These are phyloP conservation scores for Porites rus DNA, from an alignment of 92 coral and sea anemone genomes.

Conservation along the genomic window DNA sequence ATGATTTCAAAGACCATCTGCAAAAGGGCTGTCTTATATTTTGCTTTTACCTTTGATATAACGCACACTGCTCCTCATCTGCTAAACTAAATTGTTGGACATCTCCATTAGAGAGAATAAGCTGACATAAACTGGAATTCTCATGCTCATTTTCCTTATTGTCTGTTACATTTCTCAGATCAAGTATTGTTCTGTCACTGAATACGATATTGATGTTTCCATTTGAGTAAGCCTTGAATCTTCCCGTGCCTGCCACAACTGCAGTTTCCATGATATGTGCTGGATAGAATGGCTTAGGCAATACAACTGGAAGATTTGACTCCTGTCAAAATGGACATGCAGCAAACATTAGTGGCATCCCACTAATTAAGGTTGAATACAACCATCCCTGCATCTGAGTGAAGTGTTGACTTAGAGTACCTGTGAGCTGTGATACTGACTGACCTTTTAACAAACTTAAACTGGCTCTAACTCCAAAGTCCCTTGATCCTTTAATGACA, in stretches of 20 bases:
- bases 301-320: not conserved
- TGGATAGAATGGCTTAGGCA: slow-evolving; percentile 3
- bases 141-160: slow-evolving; percentile 2
- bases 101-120: slow-evolving; percentile 68
- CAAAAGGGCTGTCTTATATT: too few relatives aligned
- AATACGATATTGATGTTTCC: slow-evolving; percentile 81
- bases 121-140: slow-evolving; percentile 41
- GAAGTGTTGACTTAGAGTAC: too few relatives aligned
- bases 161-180: slow-evolving; percentile 40
- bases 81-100: slow-evolving; percentile 35
- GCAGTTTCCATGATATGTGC: slow-evolving; percentile 60
- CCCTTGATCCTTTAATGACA: too few relatives aligned
- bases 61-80: slow-evolving; percentile 19
- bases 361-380: too few relatives aligned
- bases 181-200: slow-evolving; percentile 87
- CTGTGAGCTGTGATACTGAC: too few relatives aligned
- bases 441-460: too few relatives aligned
- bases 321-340: slow-evolving; percentile 5
- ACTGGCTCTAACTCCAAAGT: too few relatives aligned
- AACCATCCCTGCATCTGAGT: too few relatives aligned
- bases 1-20: not conserved
- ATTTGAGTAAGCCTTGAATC: slow-evolving; percentile 86
- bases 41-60: slow-evolving; percentile 16
- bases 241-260: slow-evolving; percentile 69
- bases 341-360: too few relatives aligned